These are phyloP conservation scores for Alligator sinensis DNA, from an alignment of 2,113 vertebrate species.

Conservation along the genomic window DNA sequence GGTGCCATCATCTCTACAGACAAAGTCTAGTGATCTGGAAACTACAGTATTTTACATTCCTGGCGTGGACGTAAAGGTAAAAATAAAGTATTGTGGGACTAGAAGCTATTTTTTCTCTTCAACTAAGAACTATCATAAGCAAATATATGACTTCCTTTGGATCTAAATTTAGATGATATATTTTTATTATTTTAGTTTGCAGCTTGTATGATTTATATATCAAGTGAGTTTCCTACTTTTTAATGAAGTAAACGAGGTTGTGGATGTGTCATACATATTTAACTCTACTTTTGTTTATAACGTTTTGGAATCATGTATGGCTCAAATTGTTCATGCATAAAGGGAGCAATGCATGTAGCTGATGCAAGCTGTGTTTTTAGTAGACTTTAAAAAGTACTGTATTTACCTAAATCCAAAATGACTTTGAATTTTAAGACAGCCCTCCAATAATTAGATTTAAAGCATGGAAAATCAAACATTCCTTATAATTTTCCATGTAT, in stretches of 20 bases:
- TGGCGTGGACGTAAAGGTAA: conserved; percentile 98
- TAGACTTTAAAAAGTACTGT: neutral
- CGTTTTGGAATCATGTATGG: neutral
- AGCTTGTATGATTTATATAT: neutral
- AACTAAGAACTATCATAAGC: neutral
- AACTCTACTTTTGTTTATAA: neutral
- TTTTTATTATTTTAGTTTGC: neutral
- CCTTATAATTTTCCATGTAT: too few relatives aligned
- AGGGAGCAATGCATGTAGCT: neutral
- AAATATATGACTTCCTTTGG: neutral
- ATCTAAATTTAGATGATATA: too few relatives aligned
- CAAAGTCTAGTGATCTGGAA: conserved; percentile 93
- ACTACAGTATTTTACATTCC: conserved; percentile 99
- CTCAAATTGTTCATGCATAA: neutral
- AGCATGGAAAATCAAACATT: too few relatives aligned
- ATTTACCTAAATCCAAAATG: neutral
- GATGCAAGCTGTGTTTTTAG: neutral
- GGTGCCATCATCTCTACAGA: conserved; percentile 93
- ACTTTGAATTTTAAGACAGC: too few relatives aligned
- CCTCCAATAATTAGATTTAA: too few relatives aligned
- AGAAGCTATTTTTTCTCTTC: neutral
- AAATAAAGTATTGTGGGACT: neutral
- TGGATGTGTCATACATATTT: neutral
- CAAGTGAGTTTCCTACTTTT: neutral
- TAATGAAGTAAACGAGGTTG: neutral